phyloP scores from a whole-genome alignment of 92 coral and sea anemone species.

The Nematostella vectensis region DNA sequence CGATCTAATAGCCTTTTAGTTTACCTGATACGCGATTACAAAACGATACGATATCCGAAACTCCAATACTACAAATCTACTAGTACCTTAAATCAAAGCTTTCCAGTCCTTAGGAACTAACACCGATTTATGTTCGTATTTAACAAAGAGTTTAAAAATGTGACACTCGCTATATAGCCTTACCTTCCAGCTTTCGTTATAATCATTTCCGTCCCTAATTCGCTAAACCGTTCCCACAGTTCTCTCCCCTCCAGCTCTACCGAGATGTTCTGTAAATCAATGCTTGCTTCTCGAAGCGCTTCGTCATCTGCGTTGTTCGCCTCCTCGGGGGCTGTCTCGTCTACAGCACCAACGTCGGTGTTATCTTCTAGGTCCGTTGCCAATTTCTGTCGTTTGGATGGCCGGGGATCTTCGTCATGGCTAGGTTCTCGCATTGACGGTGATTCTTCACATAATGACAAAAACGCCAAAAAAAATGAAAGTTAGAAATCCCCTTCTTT shows the following conservation, averaged over 20 bases:
- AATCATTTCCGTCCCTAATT: constrained; percentile 94
- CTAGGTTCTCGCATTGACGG: constrained; percentile 11
- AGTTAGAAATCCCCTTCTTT: too few species aligned
- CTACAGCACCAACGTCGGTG: constrained; percentile 32
- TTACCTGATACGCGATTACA: too few species aligned
- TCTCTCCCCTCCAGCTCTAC: constrained; percentile 84
- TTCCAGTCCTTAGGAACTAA: too few species aligned
- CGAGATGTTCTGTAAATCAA: constrained; percentile 47
- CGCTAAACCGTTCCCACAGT: constrained; percentile 85
- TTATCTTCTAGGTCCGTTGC: constrained; percentile 34
- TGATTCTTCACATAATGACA: too few species aligned
- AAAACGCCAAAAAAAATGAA: too few species aligned
- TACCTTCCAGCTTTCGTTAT: constrained; percentile 98
- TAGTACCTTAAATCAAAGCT: too few species aligned
- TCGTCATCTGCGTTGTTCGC: constrained; percentile 23
- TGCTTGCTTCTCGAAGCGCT: constrained; percentile 19
- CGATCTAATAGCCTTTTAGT: too few species aligned
- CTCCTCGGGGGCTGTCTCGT: constrained; percentile 21
- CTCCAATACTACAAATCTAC: too few species aligned
- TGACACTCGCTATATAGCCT: neutral
- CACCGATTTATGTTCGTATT: too few species aligned
- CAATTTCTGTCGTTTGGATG: constrained; percentile 42
- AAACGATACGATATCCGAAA: too few species aligned
- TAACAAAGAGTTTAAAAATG: too few species aligned
- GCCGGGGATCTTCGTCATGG: constrained; percentile 34